A percentile compares a stretch with the other conserved stretches of the same genome.
Evolutionary conservation across 2,113 vertebrate genomes (phyloP).

Genomic region (Menidia beryllina): DNA sequence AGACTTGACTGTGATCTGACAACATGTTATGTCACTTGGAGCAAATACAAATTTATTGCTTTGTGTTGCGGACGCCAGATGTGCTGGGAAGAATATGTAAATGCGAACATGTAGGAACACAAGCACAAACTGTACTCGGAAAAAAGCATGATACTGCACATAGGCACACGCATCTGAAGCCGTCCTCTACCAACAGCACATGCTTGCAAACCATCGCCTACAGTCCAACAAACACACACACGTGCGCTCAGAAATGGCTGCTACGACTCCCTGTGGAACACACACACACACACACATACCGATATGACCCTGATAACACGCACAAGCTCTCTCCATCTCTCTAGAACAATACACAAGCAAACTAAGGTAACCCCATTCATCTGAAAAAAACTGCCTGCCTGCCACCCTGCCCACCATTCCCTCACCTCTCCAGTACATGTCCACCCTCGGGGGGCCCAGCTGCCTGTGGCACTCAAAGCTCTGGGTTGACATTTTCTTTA

Average conservation of each 20-base stretch:
- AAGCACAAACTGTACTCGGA: constrained; percentile 23
- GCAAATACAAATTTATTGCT: constrained; percentile 37
- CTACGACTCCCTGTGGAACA: constrained; percentile 9
- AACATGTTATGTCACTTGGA: constrained; percentile 54
- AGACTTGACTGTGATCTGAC: constrained; percentile 50
- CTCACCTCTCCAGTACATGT: background rate
- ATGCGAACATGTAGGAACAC: constrained; percentile 28
- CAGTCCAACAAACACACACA: constrained; percentile 24
- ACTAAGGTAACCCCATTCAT: constrained; percentile 11
- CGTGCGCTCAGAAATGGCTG: constrained; percentile 7
- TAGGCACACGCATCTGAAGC: constrained; percentile 19
- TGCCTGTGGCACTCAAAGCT: constrained; percentile 65
- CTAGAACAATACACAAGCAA: constrained; percentile 19
- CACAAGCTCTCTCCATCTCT: constrained; percentile 6
- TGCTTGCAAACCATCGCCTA: constrained; percentile 10
- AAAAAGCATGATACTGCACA: constrained; percentile 19
- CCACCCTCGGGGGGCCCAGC: constrained; percentile 52
- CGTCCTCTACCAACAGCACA: constrained; percentile 17
- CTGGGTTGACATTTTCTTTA: constrained; percentile 51
- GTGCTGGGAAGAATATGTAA: constrained; percentile 58
- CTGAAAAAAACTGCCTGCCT: too few relatives aligned
- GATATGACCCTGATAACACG: constrained; percentile 14
- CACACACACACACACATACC: constrained; percentile 23
- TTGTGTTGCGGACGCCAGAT: constrained; percentile 55
- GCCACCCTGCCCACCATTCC: constrained; percentile 24